Evolutionary conservation across 2,888 invertebrate genomes (phyloP), one percentile per base, ranked within the genome.

Genomic region (Melanotus villosus): DNA sequence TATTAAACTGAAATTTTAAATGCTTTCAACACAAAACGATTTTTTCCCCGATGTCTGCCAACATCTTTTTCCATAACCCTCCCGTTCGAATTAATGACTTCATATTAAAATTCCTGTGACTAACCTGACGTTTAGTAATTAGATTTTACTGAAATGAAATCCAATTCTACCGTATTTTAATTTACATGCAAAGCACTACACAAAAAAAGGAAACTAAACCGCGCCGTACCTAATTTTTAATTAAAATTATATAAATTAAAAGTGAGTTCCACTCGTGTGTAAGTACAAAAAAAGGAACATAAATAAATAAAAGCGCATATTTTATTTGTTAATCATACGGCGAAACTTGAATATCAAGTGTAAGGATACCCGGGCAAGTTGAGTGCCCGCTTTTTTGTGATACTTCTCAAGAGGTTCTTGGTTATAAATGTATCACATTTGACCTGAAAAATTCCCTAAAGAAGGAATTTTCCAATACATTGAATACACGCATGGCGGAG

Each of bases 51-150:
- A n/a, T n/a, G n/a, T n/a, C 26, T 26, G 26, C 58, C 58, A 64
- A 52, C 64, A 64, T 68, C 64, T 52, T 62, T 50, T 56, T 64
- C 68, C 58, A 30, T 50, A 65, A 52, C 65, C 69, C 63, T 59
- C 72, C 69, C 66, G 60, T 74, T 74, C 75, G 77, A 80, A 79
- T 79, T 79, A 79, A 80, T 79, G 76, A 77, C 75, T 78, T 77
- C 76, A 78, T 79, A 80, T 80, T 79, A 79, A 80, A 80, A 80
- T 79, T 80, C 79, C 79, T 75, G 77, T 77, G 77, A 78, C 77
- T 74, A 72, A 75, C 75, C 76, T 75, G 77, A 79, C 79, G 77
- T 79, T 78, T 80, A 76, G 78, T 80, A 79, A 80, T 80, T 79
- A 79, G 79, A 78, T 79, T 79, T 78, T 78, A 75, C 75, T 74